Percentiles rank a stretch among this genome's conserved stretches.
These are phyloP conservation scores for Sparidentex hasta DNA, from an alignment of 2,797 vertebrate species.

Conservation along the genomic window DNA sequence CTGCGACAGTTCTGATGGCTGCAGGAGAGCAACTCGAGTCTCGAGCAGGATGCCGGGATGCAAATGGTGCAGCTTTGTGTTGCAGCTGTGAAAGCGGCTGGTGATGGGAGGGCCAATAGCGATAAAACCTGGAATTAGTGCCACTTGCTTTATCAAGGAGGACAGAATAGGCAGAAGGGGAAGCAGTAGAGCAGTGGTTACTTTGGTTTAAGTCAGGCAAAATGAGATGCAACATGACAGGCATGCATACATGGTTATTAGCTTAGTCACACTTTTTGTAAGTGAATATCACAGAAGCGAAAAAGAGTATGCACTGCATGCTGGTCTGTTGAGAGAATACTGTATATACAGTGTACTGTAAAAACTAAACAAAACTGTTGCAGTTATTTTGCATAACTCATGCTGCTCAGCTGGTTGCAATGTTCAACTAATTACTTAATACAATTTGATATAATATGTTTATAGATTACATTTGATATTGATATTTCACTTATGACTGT, in stretches of 20 bases:
- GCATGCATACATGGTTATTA: neutral
- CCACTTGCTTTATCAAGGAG: constrained; percentile 70
- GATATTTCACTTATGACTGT: neutral
- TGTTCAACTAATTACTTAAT: too few relatives aligned
- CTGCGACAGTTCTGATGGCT: constrained; percentile 65
- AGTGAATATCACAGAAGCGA: constrained; percentile 9
- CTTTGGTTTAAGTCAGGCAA: constrained; percentile 23
- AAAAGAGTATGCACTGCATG: neutral
- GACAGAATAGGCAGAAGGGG: constrained; percentile 26
- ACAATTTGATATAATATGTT: neutral
- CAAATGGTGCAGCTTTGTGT: constrained; percentile 43
- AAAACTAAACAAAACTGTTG: too few relatives aligned
- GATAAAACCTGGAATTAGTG: constrained; percentile 75
- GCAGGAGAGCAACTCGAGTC: constrained; percentile 29
- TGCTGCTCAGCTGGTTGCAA: neutral
- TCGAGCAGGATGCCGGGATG: constrained; percentile 48
- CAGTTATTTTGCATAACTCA: neutral
- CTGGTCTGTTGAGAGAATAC: neutral
- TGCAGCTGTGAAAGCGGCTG: constrained; percentile 58
- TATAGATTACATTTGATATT: neutral
- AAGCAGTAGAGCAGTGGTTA: constrained; percentile 22
- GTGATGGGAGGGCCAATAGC: constrained; percentile 63
- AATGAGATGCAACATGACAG: neutral
- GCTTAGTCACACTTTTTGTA: neutral
- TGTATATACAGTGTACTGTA: neutral